phyloP scores from a whole-genome alignment of 2,113 vertebrate species.

The Heterotis niloticus region DNA sequence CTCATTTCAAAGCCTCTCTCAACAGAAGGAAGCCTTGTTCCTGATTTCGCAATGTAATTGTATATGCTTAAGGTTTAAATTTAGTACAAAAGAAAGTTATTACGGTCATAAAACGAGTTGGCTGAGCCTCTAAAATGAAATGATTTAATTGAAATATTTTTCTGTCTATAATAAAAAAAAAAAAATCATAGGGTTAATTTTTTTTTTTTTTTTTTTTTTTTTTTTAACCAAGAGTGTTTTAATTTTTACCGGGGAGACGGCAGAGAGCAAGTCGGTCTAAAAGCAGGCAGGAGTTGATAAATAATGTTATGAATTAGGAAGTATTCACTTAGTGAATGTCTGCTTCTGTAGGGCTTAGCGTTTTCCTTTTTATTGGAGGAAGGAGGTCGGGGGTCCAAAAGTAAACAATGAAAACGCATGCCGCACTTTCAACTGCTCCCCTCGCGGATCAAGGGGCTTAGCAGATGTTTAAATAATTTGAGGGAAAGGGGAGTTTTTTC shows the following conservation, averaged over 20 bases:
- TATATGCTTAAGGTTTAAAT: conserved; percentile 53
- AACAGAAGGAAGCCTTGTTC: conserved; percentile 42
- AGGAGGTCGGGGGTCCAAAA: conserved; percentile 53
- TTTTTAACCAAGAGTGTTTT: conserved; percentile 36
- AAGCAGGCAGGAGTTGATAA: conserved; percentile 38
- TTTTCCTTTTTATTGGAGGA: conserved; percentile 53
- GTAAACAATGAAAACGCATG: conserved; percentile 60
- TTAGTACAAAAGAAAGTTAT: conserved; percentile 53
- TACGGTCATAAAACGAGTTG: conserved; percentile 51
- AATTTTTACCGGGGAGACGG: conserved; percentile 21
- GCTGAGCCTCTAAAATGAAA: conserved; percentile 36
- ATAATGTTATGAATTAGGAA: conserved; percentile 51
- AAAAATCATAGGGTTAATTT: too few relatives aligned
- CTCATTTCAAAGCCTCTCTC: conserved; percentile 38
- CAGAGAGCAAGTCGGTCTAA: conserved; percentile 26
- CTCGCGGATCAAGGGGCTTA: conserved; percentile 50
- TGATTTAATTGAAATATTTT: conserved; percentile 39
- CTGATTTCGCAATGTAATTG: conserved; percentile 47
- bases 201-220: too few relatives aligned
- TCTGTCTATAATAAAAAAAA: conserved; percentile 21
- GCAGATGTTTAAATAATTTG: conserved; percentile 62
- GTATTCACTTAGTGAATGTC: conserved; percentile 63
- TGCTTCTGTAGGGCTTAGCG: conserved; percentile 46
- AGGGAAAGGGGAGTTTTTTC: conserved; percentile 40
- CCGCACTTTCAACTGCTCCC: conserved; percentile 54